These are phyloP conservation scores for Laterallus jamaicensis DNA, from an alignment of 2,113 vertebrate genomes.

Conservation along the genomic window DNA sequence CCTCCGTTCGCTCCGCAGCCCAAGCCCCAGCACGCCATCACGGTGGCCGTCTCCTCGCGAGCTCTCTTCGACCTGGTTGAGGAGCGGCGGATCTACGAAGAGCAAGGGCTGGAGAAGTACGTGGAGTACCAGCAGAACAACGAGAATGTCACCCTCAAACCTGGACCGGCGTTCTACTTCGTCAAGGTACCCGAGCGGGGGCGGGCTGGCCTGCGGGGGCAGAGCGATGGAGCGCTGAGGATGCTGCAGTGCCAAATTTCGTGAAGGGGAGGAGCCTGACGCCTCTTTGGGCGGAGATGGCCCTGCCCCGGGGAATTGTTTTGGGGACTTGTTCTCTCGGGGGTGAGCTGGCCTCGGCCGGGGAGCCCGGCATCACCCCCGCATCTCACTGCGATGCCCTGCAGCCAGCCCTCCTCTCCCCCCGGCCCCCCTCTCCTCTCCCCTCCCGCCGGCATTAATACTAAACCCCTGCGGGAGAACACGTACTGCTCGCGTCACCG, in stretches of 20 bases:
- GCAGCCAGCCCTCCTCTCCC: too few species aligned
- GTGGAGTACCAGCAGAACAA: constrained; percentile 84
- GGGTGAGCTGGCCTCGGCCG: neutral
- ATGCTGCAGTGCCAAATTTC: neutral
- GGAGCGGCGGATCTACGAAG: constrained; percentile 84
- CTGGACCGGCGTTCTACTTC: constrained; percentile 88
- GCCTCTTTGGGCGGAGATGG: neutral
- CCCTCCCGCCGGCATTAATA: neutral
- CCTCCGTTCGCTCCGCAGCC: constrained; percentile 74
- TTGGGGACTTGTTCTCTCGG: neutral
- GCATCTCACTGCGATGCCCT: neutral
- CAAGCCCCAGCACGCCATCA: constrained; percentile 87
- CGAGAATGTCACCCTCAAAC: constrained; percentile 84
- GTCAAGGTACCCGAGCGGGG: constrained; percentile 82
- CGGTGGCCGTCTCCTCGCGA: constrained; percentile 91
- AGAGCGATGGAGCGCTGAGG: neutral
- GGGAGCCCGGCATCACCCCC: rapidly evolving
- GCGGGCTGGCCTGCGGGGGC: too few species aligned
- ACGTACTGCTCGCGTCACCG: neutral
- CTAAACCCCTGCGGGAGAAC: neutral
- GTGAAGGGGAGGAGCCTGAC: neutral
- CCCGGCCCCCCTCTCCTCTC: neutral
- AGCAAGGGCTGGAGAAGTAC: constrained; percentile 90
- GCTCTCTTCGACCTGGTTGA: constrained; percentile 89
- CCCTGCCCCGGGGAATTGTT: neutral